Evolutionary conservation across 2,797 vertebrate species (phyloP).

Genomic region (Darevskia nairensis): DNA sequence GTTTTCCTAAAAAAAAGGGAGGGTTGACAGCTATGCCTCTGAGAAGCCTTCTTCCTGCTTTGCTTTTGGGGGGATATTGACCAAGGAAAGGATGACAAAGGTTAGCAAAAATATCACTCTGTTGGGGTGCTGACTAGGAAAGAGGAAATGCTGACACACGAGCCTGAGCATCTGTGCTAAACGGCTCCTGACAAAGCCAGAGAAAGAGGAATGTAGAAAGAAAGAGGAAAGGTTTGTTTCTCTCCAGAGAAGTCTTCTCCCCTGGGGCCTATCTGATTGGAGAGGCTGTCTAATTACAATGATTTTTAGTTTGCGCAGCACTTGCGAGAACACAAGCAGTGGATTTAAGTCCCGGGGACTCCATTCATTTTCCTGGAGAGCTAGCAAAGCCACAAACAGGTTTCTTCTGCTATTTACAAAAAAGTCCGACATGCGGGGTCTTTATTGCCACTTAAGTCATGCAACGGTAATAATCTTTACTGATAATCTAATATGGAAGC

Average conservation of each 20-base stretch:
- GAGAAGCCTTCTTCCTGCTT: conserved; percentile 28
- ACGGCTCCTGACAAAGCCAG: conserved; percentile 21
- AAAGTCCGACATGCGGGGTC: conserved; percentile 37
- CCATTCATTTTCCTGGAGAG: conserved; percentile 38
- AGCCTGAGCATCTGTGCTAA: background rate
- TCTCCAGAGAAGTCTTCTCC: conserved; percentile 1
- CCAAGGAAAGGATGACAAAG: conserved; percentile 27
- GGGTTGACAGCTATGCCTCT: background rate
- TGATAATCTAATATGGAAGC: conserved; percentile 53
- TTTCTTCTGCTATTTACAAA: conserved; percentile 56
- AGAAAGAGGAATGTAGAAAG: conserved; percentile 35
- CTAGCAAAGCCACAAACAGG: background rate
- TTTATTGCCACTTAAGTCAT: conserved; percentile 64
- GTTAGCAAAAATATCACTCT: background rate
- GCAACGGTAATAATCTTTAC: conserved; percentile 51
- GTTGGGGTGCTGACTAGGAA: background rate
- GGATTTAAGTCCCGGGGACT: conserved; percentile 30
- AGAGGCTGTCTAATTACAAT: conserved; percentile 36
- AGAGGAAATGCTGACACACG: conserved; percentile 11
- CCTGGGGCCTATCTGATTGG: conserved; percentile 33
- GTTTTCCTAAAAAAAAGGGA: no score
- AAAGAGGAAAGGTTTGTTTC: conserved; percentile 18
- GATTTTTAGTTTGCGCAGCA: conserved; percentile 22
- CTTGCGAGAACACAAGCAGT: conserved; percentile 10
- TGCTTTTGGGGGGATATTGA: conserved; percentile 27